Conservation (phyloP, 2,113 vertebrate genomes). For the Notarius lentiginosus region DNA sequence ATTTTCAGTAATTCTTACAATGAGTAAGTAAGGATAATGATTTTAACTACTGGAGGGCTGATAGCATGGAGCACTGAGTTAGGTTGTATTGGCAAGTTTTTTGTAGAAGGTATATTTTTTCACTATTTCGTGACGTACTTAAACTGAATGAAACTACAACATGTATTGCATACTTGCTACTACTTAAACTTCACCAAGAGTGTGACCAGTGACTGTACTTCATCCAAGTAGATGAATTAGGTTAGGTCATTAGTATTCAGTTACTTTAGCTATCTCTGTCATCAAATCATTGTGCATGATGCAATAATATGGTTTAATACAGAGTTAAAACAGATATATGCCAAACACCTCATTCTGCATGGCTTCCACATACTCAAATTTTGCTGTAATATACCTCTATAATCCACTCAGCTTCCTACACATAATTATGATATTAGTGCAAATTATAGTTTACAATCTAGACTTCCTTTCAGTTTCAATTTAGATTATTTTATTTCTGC, state of each 20-base stretch:
- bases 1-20: background rate
- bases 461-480: background rate
- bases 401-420: conserved; percentile 23
- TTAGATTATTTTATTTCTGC: background rate
- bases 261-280: background rate
- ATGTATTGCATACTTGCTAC: background rate
- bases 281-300: conserved; percentile 3
- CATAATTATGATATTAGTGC: background rate
- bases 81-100: background rate
- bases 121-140: background rate
- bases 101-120: conserved; percentile 15
- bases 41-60: background rate
- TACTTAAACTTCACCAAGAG: conserved; percentile 7
- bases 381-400: background rate
- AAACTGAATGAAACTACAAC: background rate
- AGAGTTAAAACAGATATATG: background rate
- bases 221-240: background rate
- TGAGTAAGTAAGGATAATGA: background rate
- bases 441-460: background rate
- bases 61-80: background rate
- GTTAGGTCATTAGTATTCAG: background rate
- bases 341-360: conserved; percentile 5
- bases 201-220: conserved; percentile 12
- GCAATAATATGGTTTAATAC: background rate
- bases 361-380: background rate